phyloP scores from a whole-genome alignment of 1,140 invertebrate species.

The Drosophila miranda region DNA sequence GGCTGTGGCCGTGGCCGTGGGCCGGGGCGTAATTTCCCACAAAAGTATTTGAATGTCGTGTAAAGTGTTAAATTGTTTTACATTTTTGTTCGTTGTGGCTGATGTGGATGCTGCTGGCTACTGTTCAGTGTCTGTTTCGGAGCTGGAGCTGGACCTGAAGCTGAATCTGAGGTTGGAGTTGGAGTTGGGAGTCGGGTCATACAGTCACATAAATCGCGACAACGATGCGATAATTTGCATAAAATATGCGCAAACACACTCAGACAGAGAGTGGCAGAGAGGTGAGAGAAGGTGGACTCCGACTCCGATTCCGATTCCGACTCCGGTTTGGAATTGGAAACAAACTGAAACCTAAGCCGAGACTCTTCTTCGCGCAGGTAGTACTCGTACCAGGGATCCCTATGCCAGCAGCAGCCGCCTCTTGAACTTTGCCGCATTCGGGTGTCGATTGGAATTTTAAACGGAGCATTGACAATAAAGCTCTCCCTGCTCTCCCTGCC shows the following conservation, averaged over 20 bases:
- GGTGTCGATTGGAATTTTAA: conserved; percentile 82
- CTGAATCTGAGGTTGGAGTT: too few species aligned
- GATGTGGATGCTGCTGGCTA: neutral
- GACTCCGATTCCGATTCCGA: too few species aligned
- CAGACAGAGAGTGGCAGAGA: neutral
- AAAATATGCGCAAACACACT: conserved; percentile 68
- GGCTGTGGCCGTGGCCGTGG: neutral
- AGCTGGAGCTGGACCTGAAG: neutral
- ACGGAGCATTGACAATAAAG: conserved; percentile 72
- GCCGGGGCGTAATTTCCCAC: conserved; percentile 66
- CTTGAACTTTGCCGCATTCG: conserved; percentile 65
- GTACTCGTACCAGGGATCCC: too few species aligned
- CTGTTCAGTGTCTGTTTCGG: conserved; percentile 13
- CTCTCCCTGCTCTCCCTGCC: neutral
- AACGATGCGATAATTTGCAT: conserved; percentile 74
- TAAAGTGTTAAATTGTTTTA: conserved; percentile 81
- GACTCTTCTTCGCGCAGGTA: too few species aligned
- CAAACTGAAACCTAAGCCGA: too few species aligned
- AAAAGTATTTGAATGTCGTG: conserved; percentile 80
- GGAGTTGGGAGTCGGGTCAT: conserved; percentile 28
- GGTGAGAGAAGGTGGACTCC: neutral
- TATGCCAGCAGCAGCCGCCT: too few species aligned
- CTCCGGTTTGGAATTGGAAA: neutral
- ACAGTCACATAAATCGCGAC: conserved; percentile 64
- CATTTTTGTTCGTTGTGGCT: conserved; percentile 45